Base-by-base conservation (phyloP, 2,888 invertebrate genomes). In the Helobdella robusta region DNA sequence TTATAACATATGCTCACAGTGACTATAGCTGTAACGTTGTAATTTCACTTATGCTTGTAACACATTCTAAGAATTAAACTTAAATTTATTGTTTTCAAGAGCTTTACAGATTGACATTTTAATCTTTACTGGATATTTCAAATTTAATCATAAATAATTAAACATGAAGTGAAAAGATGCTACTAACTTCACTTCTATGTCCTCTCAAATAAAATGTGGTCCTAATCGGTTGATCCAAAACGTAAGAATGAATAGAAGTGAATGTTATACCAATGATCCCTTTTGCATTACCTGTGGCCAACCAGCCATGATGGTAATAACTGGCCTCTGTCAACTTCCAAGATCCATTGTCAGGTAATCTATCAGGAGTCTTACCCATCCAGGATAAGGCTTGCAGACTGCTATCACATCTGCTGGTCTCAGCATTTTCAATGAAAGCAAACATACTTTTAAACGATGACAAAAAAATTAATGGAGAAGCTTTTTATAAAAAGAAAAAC, bases 331-430 rank as follows among this genome's bases (percentile, higher is more conserved):
- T 64, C 30, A 63, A 46, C 90, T 89, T 91, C 59, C 56, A 40
- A 6, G 61, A 50, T 0, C 70, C 75, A 75, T 84, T 84, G 87
- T 92, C 91, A 48, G 92, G 91, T 74, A 91, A 84, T 78, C 91
- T 90, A 79, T 94, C 93, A 72, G 93, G 93, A 75, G 93, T 91
- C 83, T 93, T 92, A 72, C 93, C 93, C 94, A 94, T 95, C 94
- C 94, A 95, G 75, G 93, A 92, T 78, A 94, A 84, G 74, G 91
- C 90, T 75, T 92, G 83, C 78, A 95, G 89, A 74, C 89, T 88
- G 82, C 92, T 93, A 83, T 94, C 94, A 83, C 92, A 91, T 83
- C 89, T 89, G 73, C 91, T 90, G 80, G 89, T 91, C 74, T 87
- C 86, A 80, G 89, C 91, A 77, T 89, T 87, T 81, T 94, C 94